Percentiles rank a stretch among this genome's conserved stretches.
phyloP scores from a whole-genome alignment of 1,140 invertebrate genomes.

The fruit fly (Drosophila melanogaster) region Release_6_plus_ISO1_MT NT_033777.3:18157001-18157500 shows the following conservation, averaged over 20 bases:
- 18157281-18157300: slow-evolving; percentile 58
- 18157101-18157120: slow-evolving; percentile 77
- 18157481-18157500: too few relatives aligned
- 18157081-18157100: slow-evolving; percentile 70
- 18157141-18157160: slow-evolving; percentile 61
- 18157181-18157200: slow-evolving; percentile 81
- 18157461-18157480: too few relatives aligned
- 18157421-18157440: too few relatives aligned
- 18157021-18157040: too few relatives aligned
- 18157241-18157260: slow-evolving; percentile 37
- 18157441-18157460: too few relatives aligned
- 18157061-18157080: slow-evolving; percentile 62
- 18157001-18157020: too few relatives aligned
- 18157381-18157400: neutral
- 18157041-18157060: neutral
- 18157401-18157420: too few relatives aligned
- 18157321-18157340: slow-evolving; percentile 26
- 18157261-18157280: slow-evolving; percentile 47
- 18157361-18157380: neutral
- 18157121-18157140: slow-evolving; percentile 53
- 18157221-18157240: neutral
- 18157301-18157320: slow-evolving; percentile 39
- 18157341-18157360: neutral
- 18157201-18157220: slow-evolving; percentile 66
- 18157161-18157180: slow-evolving; percentile 75